phyloP scores from a whole-genome alignment of 2,113 vertebrate species.

The Otis tarda region DNA sequence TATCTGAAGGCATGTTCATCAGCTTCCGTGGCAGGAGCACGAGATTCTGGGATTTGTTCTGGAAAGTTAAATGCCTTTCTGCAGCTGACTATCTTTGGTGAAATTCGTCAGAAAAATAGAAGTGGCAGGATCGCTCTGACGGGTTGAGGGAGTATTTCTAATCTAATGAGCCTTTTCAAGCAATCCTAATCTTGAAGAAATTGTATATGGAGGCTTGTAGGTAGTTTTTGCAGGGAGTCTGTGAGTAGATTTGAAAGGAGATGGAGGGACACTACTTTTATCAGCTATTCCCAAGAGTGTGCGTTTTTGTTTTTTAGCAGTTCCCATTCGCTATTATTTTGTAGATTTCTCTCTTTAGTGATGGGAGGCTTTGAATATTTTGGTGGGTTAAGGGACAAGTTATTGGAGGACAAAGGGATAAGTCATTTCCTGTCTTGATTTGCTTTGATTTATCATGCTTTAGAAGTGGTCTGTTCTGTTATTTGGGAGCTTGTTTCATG shows the following conservation, averaged over 20 bases:
- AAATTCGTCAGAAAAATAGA: background rate
- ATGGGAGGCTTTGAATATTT: background rate
- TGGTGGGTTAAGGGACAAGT: background rate
- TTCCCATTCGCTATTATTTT: background rate
- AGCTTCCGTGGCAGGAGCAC: background rate
- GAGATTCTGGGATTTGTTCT: background rate
- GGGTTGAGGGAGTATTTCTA: background rate
- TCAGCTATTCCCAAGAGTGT: background rate
- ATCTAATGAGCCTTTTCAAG: background rate
- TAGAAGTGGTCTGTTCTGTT: background rate
- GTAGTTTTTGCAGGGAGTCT: too few relatives aligned
- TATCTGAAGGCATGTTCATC: too few relatives aligned
- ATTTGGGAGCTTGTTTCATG: background rate
- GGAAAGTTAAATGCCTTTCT: fast-evolving
- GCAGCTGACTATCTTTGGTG: background rate
- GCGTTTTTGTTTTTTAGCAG: background rate
- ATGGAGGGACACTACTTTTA: background rate
- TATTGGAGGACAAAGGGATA: background rate
- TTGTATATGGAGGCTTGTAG: background rate
- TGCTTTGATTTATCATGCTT: background rate
- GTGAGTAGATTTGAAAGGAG: background rate
- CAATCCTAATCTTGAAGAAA: background rate
- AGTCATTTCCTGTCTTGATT: background rate
- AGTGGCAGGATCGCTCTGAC: background rate
- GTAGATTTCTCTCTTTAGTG: background rate